Conservation (phyloP, 2,888 invertebrate species). For the Abrostola tripartita region DNA sequence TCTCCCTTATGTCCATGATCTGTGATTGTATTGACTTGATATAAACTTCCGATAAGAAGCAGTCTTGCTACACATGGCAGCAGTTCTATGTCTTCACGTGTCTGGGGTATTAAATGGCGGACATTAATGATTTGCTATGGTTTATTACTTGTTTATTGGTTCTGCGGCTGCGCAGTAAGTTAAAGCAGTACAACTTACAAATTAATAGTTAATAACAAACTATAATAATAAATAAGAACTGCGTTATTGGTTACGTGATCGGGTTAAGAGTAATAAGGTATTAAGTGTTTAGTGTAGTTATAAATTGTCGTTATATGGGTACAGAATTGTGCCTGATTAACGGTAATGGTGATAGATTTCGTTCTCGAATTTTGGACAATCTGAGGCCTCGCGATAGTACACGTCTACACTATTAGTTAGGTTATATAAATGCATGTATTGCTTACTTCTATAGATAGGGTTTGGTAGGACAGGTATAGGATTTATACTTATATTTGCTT, state of each 20-base stretch:
- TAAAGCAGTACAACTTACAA: not conserved
- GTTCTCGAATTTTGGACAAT: too few species aligned
- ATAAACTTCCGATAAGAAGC: constrained; percentile 26
- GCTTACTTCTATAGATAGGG: too few species aligned
- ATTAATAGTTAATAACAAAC: not conserved
- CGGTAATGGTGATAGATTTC: too few species aligned
- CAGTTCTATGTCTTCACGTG: constrained; percentile 11
- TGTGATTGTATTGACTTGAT: constrained; percentile 20
- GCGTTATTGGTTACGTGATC: not conserved
- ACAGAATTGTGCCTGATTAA: too few species aligned
- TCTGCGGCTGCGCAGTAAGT: not conserved
- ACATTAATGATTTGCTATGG: constrained; percentile 8
- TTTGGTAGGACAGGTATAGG: too few species aligned
- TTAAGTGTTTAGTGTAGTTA: too few species aligned
- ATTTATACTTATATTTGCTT: too few species aligned
- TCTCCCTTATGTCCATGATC: constrained; percentile 8
- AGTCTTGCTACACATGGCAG: constrained; percentile 17
- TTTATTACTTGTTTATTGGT: constrained; percentile 29
- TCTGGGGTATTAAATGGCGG: constrained; percentile 18
- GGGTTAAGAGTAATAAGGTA: not conserved
- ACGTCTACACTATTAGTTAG: too few species aligned
- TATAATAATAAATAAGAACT: not conserved
- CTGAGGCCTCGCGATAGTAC: too few species aligned
- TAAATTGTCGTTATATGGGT: too few species aligned
- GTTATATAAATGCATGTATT: too few species aligned